phyloP scores from a whole-genome alignment of 2,888 invertebrate genomes.

The Erebia ligea region DNA sequence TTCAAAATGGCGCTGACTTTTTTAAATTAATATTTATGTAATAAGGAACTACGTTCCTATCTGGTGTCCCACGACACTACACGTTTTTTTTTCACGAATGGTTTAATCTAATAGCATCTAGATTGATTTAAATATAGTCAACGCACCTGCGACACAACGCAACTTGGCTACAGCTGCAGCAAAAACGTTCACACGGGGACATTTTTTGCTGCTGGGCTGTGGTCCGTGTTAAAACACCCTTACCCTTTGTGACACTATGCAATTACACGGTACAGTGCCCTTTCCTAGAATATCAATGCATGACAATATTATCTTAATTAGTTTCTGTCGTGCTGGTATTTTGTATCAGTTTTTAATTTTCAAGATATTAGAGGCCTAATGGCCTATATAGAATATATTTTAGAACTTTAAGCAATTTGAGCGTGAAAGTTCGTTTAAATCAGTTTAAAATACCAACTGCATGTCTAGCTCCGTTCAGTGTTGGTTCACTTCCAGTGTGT shows the following conservation, averaged over 20 bases:
- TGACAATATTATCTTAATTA: slow-evolving; percentile 7
- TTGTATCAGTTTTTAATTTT: slow-evolving; percentile 2
- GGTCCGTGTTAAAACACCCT: background rate
- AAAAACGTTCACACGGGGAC: background rate
- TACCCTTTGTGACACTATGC: slow-evolving; percentile 3
- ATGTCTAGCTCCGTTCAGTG: background rate
- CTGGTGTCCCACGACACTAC: no score
- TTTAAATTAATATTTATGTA: no score
- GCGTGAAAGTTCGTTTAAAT: background rate
- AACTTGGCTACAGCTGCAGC: no score
- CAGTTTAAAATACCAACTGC: slow-evolving; percentile 3
- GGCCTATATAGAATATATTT: no score
- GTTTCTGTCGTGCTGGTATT: slow-evolving; percentile 8
- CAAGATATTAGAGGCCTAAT: background rate
- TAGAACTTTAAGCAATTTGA: slow-evolving; percentile 2
- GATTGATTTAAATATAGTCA: no score
- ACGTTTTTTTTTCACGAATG: no score
- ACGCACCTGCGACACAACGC: no score
- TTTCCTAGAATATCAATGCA: slow-evolving; percentile 8
- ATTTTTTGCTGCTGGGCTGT: background rate
- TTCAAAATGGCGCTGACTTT: no score
- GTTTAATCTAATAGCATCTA: no score
- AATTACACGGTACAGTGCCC: slow-evolving; percentile 21
- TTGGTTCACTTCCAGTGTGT: background rate
- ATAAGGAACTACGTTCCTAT: no score